Evolutionary conservation across 2,113 vertebrate genomes (phyloP).

Genomic region (Triplophysa rosa): DNA sequence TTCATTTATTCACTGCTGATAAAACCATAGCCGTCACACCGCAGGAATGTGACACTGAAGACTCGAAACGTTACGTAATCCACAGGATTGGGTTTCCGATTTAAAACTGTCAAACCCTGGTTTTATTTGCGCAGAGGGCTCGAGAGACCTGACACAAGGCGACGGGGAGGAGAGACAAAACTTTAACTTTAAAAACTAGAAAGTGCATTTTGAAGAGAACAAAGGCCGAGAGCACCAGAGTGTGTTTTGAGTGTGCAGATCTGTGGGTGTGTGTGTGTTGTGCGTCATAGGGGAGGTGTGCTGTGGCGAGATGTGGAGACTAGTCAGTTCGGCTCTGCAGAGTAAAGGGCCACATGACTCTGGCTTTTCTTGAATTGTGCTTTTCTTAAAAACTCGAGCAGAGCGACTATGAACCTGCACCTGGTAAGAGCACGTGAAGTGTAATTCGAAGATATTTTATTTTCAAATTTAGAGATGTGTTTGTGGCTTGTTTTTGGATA

Average conservation of each 20-base stretch:
- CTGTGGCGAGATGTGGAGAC: slow-evolving; percentile 31
- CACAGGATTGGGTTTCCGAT: neutral
- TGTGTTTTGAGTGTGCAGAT: neutral
- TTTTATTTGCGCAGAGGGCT: neutral
- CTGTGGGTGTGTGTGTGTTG: slow-evolving; percentile 24
- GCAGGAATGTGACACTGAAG: neutral
- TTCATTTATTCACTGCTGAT: neutral
- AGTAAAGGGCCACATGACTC: slow-evolving; percentile 11
- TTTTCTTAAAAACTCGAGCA: slow-evolving; percentile 8
- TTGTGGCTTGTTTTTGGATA: too few relatives aligned
- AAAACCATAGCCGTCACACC: neutral
- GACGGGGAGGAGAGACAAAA: neutral
- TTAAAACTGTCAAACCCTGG: neutral
- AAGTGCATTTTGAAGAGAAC: neutral
- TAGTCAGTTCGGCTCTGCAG: neutral
- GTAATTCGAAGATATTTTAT: neutral
- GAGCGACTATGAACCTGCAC: slow-evolving; percentile 31
- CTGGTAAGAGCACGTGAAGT: slow-evolving; percentile 21
- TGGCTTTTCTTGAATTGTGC: slow-evolving; percentile 1
- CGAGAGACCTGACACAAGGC: neutral
- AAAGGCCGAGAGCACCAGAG: neutral
- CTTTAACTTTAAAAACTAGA: neutral
- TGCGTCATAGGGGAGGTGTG: slow-evolving; percentile 36
- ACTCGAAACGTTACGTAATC: slow-evolving; percentile 6
- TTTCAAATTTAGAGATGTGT: neutral